Evolutionary conservation across 2,797 vertebrate genomes (phyloP), one percentile per base, ranked within the genome.

Genomic region (Botia kubotai): DNA sequence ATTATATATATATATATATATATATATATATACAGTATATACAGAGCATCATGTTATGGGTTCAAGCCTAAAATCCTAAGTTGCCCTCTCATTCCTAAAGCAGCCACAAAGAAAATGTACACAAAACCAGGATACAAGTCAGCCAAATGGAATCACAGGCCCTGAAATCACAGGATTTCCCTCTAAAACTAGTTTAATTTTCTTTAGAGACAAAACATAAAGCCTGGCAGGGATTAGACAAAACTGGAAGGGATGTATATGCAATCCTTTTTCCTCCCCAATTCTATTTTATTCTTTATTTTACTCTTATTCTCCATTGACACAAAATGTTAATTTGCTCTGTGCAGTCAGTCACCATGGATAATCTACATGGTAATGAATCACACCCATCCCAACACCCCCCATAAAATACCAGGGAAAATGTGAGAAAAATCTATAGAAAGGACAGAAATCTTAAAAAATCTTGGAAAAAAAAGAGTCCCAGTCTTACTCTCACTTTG

Each of bases 341-440:
- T 87, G 84, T 85, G 58, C 85, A 86, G 88, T 90, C 82, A 82
- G 89, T 90, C 89, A 90, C 87, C 90, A 89, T 86, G 85, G 87
- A 91, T 94, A 91, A 95, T 92, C 92, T 85, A 90, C 93, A 93
- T 92, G 94, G 89, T 91, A 95, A 95, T 78, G 50, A 90, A 91
- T 92, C 91, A 88, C 89, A 93, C 91, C 92, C 89, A 93, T 91
- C 90, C 91, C 91, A 92, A 93, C 91, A 93, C 94, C 93, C 92
- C 90, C 90, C 93, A 93, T 90, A 95, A 95, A 33, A 33, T 33
- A 5, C 33, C 33, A 33, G 4, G 33, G 4, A 33, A 94, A 92
- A 94, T 93, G 93, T 93, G 89, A 80, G 95, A 95, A 90, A 91
- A 87, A 85, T 86, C 91, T 90, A 92, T 89, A 92, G 95, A 95